Conservation (phyloP, 2,888 invertebrate species). For the Hartigia nigra region DNA sequence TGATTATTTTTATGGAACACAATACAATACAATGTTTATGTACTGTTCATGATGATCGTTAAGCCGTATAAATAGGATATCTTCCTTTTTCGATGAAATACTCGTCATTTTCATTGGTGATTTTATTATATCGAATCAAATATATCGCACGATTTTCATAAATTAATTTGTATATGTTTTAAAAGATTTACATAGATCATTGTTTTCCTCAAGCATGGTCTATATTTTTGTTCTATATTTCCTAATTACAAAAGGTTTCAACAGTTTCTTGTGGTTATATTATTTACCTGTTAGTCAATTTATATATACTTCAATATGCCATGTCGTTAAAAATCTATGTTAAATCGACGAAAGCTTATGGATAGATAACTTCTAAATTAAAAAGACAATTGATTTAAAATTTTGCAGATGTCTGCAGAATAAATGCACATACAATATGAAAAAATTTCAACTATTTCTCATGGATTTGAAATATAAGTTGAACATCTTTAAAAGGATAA, state of each 20-base stretch:
- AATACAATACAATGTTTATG: not conserved
- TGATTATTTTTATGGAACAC: not conserved
- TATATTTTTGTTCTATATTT: constrained; percentile 16
- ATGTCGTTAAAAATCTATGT: not conserved
- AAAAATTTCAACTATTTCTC: not conserved
- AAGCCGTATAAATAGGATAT: not conserved
- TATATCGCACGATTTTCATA: not conserved
- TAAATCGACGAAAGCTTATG: too few species aligned
- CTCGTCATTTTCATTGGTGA: not conserved
- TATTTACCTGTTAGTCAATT: not conserved
- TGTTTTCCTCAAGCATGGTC: not conserved
- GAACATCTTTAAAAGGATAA: not conserved
- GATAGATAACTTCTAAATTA: too few species aligned
- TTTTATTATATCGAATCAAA: not conserved
- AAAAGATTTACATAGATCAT: not conserved
- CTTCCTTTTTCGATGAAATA: not conserved
- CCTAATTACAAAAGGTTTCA: not conserved
- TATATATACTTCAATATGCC: not conserved
- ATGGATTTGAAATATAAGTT: not conserved
- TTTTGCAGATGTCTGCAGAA: not conserved
- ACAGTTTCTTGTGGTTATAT: not conserved
- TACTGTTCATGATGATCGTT: not conserved
- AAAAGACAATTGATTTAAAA: too few species aligned
- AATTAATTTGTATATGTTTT: not conserved
- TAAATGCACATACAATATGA: not conserved